Conservation (phyloP, 92 coral and sea anemone genomes). For the Heteractis magnifica region DNA sequence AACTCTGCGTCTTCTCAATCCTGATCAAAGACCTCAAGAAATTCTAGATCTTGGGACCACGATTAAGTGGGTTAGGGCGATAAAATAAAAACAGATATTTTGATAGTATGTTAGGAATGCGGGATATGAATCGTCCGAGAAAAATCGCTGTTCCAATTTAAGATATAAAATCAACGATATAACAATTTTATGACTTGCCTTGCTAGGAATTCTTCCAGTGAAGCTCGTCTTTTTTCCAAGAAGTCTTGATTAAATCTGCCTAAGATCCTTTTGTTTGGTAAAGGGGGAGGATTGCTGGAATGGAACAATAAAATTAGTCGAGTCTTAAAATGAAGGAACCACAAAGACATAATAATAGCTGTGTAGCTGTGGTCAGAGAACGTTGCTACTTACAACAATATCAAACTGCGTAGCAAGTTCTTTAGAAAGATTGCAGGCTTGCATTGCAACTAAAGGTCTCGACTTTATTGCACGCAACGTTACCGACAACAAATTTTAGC, state of each 20-base stretch:
- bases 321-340: neutral
- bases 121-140: too few relatives aligned
- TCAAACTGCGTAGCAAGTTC: neutral
- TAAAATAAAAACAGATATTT: too few relatives aligned
- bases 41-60: too few relatives aligned
- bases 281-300: slow-evolving; percentile 28
- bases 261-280: slow-evolving; percentile 37
- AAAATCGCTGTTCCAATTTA: too few relatives aligned
- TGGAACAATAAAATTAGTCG: neutral
- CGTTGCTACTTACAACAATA: neutral
- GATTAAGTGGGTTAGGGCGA: too few relatives aligned
- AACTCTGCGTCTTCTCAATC: too few relatives aligned
- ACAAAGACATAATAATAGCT: neutral
- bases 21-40: too few relatives aligned
- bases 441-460: too few relatives aligned
- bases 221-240: slow-evolving; percentile 45
- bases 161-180: neutral
- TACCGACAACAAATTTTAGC: too few relatives aligned
- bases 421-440: too few relatives aligned
- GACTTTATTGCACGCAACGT: too few relatives aligned
- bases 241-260: slow-evolving; percentile 27
- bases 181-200: slow-evolving; percentile 30
- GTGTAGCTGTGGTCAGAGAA: neutral
- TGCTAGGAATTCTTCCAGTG: slow-evolving; percentile 60
- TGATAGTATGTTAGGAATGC: too few relatives aligned